Base-by-base conservation (phyloP, 53 echinoderm and acorn worm genomes). In the Zoroaster sp. region DNA sequence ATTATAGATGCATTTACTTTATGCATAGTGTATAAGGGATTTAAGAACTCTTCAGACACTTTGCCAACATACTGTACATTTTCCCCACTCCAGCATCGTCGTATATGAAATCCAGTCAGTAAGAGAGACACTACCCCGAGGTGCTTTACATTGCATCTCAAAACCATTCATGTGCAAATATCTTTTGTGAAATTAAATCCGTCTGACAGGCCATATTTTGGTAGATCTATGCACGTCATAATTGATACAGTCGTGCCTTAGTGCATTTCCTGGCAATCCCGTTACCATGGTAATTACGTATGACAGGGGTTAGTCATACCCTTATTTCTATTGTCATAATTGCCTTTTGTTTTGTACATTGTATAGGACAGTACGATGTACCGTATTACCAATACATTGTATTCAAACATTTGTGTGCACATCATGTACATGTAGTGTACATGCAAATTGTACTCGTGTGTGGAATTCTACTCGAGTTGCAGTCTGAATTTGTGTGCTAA, bases 221-320 rank as follows among this genome's bases (percentile, higher is more conserved):
- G 36, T 79, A 36, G 52, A 20, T 33, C 25, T 35, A 55, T 53
- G 21, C n/a, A 79, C 79, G 59, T 59, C 77, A 77, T 47, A 33
- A 80, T 15, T 35, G 47, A 77, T 59, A 63, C 80, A 33, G 20
- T 55, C 39, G 15, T 80, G 74, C 43, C 74, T 45, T 74, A 8
- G 21, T 85, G 85, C 66, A 37, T 85, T 85, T 85, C 49, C 72
- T 47, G 28, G 85, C 71, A 18, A 36, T 85, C 28, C 47, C 14
- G 85, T 85, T 85, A 47, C 85, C 85, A 85, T 85, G 85, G 85
- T 71, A 70, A 85, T 71, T 70, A 71, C 47, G 46, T 33, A 47
- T 12, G 69, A 31, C 32, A 70, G 49, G 71, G 85, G 35, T 85
- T 85, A 85, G 85, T 85, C 85, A 85, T 70, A 15, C 70, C 49